Evolutionary conservation across 64 coral and sea anemone genomes (phyloP), one percentile per base, ranked within the genome.

Genomic region (Acropora yongei): DNA sequence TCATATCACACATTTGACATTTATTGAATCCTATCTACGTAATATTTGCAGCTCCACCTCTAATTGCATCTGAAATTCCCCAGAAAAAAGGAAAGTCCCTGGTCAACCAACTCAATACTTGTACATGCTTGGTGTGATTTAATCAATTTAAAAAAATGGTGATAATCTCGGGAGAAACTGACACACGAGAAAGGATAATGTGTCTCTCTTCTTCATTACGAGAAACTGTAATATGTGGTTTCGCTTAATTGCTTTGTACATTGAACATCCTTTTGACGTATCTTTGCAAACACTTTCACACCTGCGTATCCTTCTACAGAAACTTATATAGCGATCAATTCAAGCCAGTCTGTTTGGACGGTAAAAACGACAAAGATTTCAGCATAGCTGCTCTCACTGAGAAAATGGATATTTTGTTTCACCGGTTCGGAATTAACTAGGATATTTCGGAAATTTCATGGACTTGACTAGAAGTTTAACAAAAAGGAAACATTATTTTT

Each of bases 1-100:
- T 68, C 63, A 16, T 69, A 14, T 48, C 13, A 85, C 30, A 30
- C 12, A 19, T 85, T 68, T 84, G 80, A 84, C 80, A 16, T 84
- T 67, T 18, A 67, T 45, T 68, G 4, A 68, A 84, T 42, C 61
- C 42, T 67, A 84, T 16, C 39, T 84, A 40, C 55, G 41, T n/a
- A 30, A 57, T 58, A 55, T 80, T 9, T 60, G 3, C 30, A 39
- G 3, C 1, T 3, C 9, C 0, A 13, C 9, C 63, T 68, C 63
- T 6, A 77, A 77, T 48, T 84, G 43, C 19, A 41, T 82, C 63
- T 60, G 16, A 18, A 41, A 55, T 81, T n/a, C 51, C 30, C 30
- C 30, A 30, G 30, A 30, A 30, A 30, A 30, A 30, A 30, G 30
- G 30, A 30, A 30, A 55, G 51, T 5, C 10, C 6, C 10, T 55